These are phyloP conservation scores for Parambassis ranga DNA, from an alignment of 2,797 vertebrate species.

Conservation along the genomic window DNA sequence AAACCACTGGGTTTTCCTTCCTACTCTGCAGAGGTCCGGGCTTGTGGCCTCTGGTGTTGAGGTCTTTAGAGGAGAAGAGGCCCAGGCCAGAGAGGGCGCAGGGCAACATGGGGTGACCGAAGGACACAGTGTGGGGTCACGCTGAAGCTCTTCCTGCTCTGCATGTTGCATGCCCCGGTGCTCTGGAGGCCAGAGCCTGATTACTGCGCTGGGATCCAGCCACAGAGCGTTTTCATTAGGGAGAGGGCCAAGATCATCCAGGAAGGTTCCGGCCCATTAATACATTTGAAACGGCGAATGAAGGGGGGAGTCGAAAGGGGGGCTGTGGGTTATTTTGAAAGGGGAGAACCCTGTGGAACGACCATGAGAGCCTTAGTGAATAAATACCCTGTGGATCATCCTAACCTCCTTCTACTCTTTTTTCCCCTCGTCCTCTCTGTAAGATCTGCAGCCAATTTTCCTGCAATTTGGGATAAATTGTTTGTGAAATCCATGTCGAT, in stretches of 20 bases:
- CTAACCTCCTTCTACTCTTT: conserved; percentile 63
- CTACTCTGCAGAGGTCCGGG: conserved; percentile 30
- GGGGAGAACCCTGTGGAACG: conserved; percentile 78
- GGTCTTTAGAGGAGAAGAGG: conserved; percentile 60
- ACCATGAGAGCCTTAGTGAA: conserved; percentile 78
- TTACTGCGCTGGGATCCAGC: conserved; percentile 78
- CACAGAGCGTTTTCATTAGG: conserved; percentile 84
- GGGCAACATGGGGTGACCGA: conserved; percentile 70
- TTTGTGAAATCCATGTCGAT: conserved; percentile 84
- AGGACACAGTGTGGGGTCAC: conserved; percentile 75
- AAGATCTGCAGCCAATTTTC: conserved; percentile 85
- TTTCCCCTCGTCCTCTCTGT: conserved; percentile 29
- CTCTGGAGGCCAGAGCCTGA: conserved; percentile 78
- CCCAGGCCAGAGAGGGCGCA: conserved; percentile 58
- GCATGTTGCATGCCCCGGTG: conserved; percentile 69
- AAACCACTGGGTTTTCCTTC: conserved; percentile 29
- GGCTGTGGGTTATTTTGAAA: conserved; percentile 82
- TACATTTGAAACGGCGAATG: conserved; percentile 85
- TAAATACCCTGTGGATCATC: conserved; percentile 81
- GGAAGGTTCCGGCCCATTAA: conserved; percentile 87
- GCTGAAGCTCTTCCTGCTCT: conserved; percentile 75
- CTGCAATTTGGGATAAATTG: conserved; percentile 86
- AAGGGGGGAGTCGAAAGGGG: conserved; percentile 62
- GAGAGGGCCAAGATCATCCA: conserved; percentile 84
- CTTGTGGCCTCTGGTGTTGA: conserved; percentile 43